Percentiles rank a stretch among this genome's conserved stretches.
Conservation (phyloP, 2,113 vertebrate species). For the Micronycteris hirsuta region DNA sequence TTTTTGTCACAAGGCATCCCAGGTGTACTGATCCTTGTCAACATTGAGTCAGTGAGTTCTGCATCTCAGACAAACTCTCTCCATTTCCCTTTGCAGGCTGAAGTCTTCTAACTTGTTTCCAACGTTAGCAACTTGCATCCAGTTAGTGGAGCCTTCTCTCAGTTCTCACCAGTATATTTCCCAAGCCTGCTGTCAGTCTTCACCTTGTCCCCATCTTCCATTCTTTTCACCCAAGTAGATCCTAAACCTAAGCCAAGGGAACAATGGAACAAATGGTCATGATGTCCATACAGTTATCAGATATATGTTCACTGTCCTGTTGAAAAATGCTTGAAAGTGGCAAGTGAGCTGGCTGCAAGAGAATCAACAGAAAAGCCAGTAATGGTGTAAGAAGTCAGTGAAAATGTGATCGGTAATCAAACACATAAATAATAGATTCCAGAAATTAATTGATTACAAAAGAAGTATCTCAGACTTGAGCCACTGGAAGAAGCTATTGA, state of each 20-base stretch:
- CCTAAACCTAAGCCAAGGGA: background rate
- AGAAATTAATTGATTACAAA: background rate
- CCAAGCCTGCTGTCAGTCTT: background rate
- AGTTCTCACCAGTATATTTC: background rate
- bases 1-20: constrained; percentile 39
- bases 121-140: background rate
- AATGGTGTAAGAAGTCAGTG: background rate
- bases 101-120: background rate
- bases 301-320: background rate
- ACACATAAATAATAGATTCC: background rate
- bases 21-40: constrained; percentile 18
- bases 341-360: background rate
- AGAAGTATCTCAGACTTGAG: background rate
- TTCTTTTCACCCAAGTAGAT: background rate
- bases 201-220: background rate
- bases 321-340: background rate
- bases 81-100: background rate
- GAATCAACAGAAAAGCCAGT: background rate
- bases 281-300: background rate
- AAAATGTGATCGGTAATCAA: background rate
- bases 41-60: background rate
- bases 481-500: background rate
- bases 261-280: background rate
- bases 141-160: background rate
- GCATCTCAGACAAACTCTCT: background rate